phyloP scores from a whole-genome alignment of 1,140 invertebrate genomes.

The Amphibalanus amphitrite region DNA sequence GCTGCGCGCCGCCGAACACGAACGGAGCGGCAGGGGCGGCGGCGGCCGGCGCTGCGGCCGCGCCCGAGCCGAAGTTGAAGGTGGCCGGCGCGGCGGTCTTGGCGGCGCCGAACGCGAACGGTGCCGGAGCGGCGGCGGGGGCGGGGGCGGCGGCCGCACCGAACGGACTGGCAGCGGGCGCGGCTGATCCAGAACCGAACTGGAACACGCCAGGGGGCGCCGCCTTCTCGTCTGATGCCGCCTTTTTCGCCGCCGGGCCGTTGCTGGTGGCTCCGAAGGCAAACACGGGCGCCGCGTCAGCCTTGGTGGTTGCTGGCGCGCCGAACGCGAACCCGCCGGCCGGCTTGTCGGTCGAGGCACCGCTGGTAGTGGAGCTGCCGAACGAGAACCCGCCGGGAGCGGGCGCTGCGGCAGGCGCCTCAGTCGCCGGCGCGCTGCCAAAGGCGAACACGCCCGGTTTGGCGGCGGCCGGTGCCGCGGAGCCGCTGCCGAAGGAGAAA shows the following conservation, averaged over 20 bases:
- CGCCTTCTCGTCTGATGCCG: neutral
- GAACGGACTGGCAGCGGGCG: neutral
- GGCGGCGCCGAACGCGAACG: neutral
- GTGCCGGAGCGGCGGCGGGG: too few species aligned
- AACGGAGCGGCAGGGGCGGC: neutral
- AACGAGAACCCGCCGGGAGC: neutral
- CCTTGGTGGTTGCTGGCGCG: neutral
- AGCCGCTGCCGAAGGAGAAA: neutral
- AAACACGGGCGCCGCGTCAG: neutral
- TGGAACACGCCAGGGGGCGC: neutral
- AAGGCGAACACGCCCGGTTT: neutral
- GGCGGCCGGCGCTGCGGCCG: too few species aligned
- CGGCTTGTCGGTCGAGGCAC: too few species aligned
- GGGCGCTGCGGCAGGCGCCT: too few species aligned
- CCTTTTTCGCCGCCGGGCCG: neutral
- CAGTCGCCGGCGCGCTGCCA: neutral
- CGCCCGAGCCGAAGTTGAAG: neutral
- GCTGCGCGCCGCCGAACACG: neutral
- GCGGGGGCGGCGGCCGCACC: too few species aligned
- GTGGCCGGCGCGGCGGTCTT: neutral
- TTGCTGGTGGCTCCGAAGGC: neutral
- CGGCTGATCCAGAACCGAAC: neutral
- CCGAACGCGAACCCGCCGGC: neutral
- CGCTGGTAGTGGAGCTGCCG: neutral
- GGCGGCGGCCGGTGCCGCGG: too few species aligned